Base-by-base conservation (phyloP, 2,888 invertebrate species). In the Dinocampus coccinellae region DNA sequence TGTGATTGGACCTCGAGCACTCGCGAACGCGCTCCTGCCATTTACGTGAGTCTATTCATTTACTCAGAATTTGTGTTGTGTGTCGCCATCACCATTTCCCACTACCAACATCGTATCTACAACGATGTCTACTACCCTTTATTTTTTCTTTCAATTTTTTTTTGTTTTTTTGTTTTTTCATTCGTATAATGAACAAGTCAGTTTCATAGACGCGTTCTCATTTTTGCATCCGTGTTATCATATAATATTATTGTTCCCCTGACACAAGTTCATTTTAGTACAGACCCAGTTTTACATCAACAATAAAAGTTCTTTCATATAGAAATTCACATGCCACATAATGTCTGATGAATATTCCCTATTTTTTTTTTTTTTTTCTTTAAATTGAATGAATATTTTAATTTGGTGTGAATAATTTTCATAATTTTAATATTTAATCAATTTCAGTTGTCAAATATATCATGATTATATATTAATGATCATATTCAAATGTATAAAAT, bases 11-110 rank as follows among this genome's bases (percentile, higher is more conserved):
- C 69, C 69, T 4, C 33, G 33, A 60, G 47, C 42, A 33, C 10
- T n/a, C 24, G 60, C 52, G 33, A 22, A 68, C 33, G 39, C 39
- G 26, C 58, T 58, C 57, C 36, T 55, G 63, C 34, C 64, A 70
- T 70, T 70, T 64, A 57, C 47, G 39, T 36, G 55, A 63, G 24
- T 39, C 69, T 70, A 63, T 70, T 70, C 69, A 70, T 70, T 57
- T 63, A 63, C 61, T 69, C 29, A 33, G 42, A 26, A 53, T 55
- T 53, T 26, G 36, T 29, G 36, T 11, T 64, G 62, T 70, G 63
- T 64, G 22, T 66, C 24, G 52, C 36, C 52, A 52, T 62, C 55
- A 52, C 33, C 62, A 55, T 55, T 34, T 39, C 34, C 36, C 53
- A 42, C 68, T 47, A 39, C 36, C 33, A 34, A 53, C 22, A 55